Conservation (phyloP, 2,888 invertebrate species). For the Watsonalla binaria region DNA sequence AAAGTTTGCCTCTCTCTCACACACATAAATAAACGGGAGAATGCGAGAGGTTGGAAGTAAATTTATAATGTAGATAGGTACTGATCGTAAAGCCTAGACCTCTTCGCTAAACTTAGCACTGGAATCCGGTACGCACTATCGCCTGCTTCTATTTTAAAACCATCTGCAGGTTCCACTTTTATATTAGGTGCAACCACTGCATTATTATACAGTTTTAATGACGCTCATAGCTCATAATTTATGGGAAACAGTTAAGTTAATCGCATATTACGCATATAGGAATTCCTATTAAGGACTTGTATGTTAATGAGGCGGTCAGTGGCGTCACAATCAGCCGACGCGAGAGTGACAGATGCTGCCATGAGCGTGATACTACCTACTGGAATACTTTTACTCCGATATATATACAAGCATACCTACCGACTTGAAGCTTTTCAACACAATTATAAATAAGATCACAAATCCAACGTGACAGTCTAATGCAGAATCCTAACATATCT, state of each 20-base stretch:
- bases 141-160: background rate
- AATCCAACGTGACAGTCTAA: no score
- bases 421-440: no score
- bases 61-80: background rate
- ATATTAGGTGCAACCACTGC: background rate
- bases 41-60: background rate
- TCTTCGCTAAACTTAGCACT: background rate
- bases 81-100: background rate
- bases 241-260: background rate
- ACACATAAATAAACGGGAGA: slow-evolving; percentile 12
- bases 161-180: background rate
- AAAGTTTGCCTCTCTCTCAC: slow-evolving; percentile 32
- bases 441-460: no score
- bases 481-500: no score
- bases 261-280: slow-evolving; percentile 16
- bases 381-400: no score
- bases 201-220: background rate
- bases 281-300: slow-evolving; percentile 26
- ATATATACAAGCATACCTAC: no score
- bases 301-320: slow-evolving; percentile 27
- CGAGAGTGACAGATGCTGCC: slow-evolving; percentile 25
- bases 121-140: background rate
- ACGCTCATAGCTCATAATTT: background rate
- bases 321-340: slow-evolving; percentile 38
- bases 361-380: background rate